phyloP scores from a whole-genome alignment of 2,113 vertebrate species.

The Erinaceus europaeus region DNA sequence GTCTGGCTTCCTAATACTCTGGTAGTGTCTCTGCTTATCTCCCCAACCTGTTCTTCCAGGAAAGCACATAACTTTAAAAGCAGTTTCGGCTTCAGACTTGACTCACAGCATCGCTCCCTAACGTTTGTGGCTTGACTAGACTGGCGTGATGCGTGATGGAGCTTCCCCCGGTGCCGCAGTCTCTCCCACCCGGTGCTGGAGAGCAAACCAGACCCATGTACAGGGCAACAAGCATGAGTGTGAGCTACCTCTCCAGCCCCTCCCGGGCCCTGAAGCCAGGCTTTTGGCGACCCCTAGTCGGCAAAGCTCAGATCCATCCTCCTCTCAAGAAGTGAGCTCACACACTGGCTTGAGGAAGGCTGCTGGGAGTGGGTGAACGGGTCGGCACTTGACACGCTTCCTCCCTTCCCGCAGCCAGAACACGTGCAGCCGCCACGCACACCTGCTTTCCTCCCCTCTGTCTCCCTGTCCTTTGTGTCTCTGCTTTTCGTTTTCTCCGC shows the following conservation, averaged over 20 bases:
- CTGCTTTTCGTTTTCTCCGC: not conserved
- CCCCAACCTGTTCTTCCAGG: constrained; percentile 21
- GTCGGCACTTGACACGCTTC: not conserved
- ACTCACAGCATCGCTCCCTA: not conserved
- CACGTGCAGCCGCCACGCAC: not conserved
- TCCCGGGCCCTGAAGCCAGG: too few species aligned
- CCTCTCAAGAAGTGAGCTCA: too few species aligned
- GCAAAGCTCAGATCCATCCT: too few species aligned
- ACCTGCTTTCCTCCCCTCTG: not conserved
- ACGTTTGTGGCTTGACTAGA: not conserved
- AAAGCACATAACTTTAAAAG: not conserved
- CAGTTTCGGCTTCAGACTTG: constrained; percentile 8
- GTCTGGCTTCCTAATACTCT: not conserved
- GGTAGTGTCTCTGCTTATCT: not conserved
- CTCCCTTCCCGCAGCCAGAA: not conserved
- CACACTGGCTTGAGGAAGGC: too few species aligned
- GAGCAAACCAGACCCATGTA: too few species aligned
- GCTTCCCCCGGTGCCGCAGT: too few species aligned
- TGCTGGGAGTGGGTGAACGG: not conserved
- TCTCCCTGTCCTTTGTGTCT: not conserved
- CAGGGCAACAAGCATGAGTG: too few species aligned
- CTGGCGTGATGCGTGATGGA: not conserved
- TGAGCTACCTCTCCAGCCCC: too few species aligned
- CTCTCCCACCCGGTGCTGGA: too few species aligned
- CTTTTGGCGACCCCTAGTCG: too few species aligned